phyloP scores from a whole-genome alignment of 2,113 vertebrate species.

The Megaceryle torquata region DNA sequence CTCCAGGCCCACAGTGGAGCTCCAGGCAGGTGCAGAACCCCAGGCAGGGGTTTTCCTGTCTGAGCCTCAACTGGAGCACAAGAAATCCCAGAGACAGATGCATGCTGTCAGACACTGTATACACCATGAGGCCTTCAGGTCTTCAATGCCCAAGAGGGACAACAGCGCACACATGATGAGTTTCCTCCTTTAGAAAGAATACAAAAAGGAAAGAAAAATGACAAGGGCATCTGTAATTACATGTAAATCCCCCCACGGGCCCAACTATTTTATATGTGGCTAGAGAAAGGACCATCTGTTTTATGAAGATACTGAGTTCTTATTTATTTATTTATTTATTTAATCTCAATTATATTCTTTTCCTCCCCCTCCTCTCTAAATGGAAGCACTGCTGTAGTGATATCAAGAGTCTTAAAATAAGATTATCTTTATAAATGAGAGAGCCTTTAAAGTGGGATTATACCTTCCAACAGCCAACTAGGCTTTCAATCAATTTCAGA shows the following conservation, averaged over 20 bases:
- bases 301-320: neutral
- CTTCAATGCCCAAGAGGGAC: neutral
- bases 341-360: slow-evolving; percentile 10
- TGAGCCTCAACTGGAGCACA: rapidly evolving
- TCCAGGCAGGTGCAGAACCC: neutral
- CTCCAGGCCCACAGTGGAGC: neutral
- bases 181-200: neutral
- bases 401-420: slow-evolving; percentile 40
- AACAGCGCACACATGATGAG: rapidly evolving
- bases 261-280: neutral
- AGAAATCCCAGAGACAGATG: neutral
- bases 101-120: rapidly evolving
- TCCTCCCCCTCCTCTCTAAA: neutral
- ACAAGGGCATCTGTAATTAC: slow-evolving; percentile 5
- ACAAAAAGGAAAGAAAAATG: neutral
- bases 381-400: neutral
- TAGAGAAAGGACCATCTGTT: slow-evolving; percentile 44
- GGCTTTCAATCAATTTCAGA: neutral
- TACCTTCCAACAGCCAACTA: neutral
- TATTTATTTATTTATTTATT: neutral
- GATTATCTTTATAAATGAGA: slow-evolving; percentile 38
- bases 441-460: slow-evolving; percentile 28
- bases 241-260: slow-evolving; percentile 7
- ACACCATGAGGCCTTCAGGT: rapidly evolving
- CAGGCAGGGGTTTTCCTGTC: neutral